These are phyloP conservation scores for Cacoxenus indagator DNA, from an alignment of 2,888 invertebrate genomes.

Conservation along the genomic window DNA sequence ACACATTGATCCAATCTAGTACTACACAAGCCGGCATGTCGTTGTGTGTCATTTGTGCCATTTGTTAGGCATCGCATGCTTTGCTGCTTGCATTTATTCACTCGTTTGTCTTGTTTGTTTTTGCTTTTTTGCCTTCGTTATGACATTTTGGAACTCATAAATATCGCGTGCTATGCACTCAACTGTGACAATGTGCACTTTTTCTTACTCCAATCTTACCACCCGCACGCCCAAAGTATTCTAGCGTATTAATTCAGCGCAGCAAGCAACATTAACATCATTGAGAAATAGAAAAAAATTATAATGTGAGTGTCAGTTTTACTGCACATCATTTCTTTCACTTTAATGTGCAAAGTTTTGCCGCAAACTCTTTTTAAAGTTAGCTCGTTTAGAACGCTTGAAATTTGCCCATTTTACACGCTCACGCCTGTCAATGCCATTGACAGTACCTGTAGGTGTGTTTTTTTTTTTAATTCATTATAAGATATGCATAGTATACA, in stretches of 20 bases:
- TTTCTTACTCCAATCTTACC: background rate
- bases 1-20: no score
- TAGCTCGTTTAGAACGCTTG: background rate
- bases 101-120: slow-evolving; percentile 7
- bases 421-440: slow-evolving; percentile 4
- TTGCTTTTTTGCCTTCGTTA: slow-evolving; percentile 48
- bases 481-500: no score
- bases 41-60: slow-evolving; percentile 33
- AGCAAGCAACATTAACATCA: background rate
- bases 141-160: slow-evolving; percentile 57
- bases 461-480: no score
- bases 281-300: background rate
- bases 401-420: background rate
- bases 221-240: background rate
- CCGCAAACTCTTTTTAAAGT: background rate
- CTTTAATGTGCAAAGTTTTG: background rate
- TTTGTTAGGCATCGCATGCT: slow-evolving; percentile 26
- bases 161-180: slow-evolving; percentile 44
- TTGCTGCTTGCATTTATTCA: slow-evolving; percentile 35
- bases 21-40: no score
- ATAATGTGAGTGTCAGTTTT: background rate
- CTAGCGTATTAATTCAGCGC: no score
- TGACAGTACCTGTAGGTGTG: no score
- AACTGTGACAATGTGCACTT: slow-evolving; percentile 1
- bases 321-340: background rate